Evolutionary conservation across 2,888 invertebrate species (phyloP), one percentile per base, ranked within the genome.

Genomic region (Liopterus haemorrhoidalis): DNA sequence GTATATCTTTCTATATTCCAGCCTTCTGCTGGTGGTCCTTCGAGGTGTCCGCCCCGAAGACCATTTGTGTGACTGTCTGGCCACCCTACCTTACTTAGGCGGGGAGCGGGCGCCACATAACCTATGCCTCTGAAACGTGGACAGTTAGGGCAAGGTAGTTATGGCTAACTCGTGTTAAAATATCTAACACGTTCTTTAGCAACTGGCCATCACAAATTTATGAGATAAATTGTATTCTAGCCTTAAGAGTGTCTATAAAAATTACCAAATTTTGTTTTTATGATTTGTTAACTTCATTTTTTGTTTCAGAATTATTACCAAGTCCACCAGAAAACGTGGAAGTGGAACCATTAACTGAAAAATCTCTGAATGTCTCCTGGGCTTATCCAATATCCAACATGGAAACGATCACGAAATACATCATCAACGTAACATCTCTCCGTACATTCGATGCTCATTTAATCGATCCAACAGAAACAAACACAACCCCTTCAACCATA

Each of bases 301-400:
- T 48, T 33, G 33, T 64, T 62, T 4, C 68, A 83, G 83, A 83
- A 66, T 69, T 84, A 2, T 71, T 89, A 19, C 88, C 89, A 36
- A 83, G 85, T 57, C 76, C 79, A 36, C 87, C 89, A 14, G 75
- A 79, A 63, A 75, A 78, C 50, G 75, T 88, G 0, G 78, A 79
- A 65, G 82, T 84, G 2, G 83, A 85, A 56, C 76, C 84, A 5
- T 62, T 85, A 6, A 81, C 81, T 30, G 84, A 86, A 54, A 82
- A 79, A 49, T 79, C 82, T 35, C 65, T 87, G 3, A 79, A 79
- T 58, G 76, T 88, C 1, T 73, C 79, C 11, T 89, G 89, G 89
- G 67, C 67, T 1, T 70, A 74, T 1, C 86, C 88, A 0, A 59
- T 70, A 4, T 74, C 79, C 38, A 79, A 85, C 59, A 63, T 74